Evolutionary conservation across 1,140 invertebrate genomes (phyloP).

Genomic region (Caenorhabditis tropicalis): DNA sequence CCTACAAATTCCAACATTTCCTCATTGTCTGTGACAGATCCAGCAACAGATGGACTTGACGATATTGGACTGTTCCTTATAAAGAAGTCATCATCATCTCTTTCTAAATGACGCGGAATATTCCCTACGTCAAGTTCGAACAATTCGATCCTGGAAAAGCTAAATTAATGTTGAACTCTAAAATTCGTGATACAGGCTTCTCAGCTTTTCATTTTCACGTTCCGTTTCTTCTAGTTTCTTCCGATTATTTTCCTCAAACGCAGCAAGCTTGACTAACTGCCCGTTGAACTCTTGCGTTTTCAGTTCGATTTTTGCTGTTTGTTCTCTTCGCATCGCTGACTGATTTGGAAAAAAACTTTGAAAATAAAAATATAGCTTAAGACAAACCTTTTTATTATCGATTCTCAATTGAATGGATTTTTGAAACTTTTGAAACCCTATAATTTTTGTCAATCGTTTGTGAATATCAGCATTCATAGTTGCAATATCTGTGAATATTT

Average conservation of each 20-base stretch:
- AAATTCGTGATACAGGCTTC: not conserved
- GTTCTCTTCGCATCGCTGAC: conserved; percentile 3
- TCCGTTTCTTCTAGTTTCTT: not conserved
- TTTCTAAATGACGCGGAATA: not conserved
- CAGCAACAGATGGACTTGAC: not conserved
- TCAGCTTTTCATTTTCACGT: not conserved
- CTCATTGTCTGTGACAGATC: not conserved
- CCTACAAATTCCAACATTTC: not conserved
- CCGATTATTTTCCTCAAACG: not conserved
- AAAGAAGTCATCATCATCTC: conserved; percentile 1
- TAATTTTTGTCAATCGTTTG: not conserved
- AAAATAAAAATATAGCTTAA: no score
- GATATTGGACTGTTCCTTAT: not conserved
- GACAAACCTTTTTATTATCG: not conserved
- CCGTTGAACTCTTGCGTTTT: not conserved
- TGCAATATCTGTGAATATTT: not conserved
- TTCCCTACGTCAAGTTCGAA: not conserved
- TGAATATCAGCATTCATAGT: not conserved
- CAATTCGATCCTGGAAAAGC: not conserved
- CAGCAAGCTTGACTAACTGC: not conserved
- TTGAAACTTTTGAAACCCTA: not conserved
- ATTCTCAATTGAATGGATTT: conserved; percentile 15
- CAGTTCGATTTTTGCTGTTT: not conserved
- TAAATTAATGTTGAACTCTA: not conserved
- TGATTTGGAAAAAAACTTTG: not conserved